These are phyloP conservation scores for Xestoiulus laeticollis DNA, from an alignment of 2,888 invertebrate species.

Conservation along the genomic window DNA sequence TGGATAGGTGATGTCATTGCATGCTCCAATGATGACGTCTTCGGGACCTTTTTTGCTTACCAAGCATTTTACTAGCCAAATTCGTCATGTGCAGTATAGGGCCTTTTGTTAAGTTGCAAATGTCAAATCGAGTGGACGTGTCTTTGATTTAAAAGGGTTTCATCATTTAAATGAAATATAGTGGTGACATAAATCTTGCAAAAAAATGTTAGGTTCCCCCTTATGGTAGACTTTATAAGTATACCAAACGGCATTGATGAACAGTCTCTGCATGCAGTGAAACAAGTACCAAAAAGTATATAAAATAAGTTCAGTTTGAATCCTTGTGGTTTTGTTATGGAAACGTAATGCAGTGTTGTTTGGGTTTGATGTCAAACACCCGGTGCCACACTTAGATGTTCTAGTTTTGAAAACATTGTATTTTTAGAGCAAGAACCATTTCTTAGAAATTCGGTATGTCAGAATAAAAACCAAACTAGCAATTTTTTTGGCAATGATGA, in stretches of 20 bases:
- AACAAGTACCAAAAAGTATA: too few relatives aligned
- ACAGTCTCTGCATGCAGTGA: too few relatives aligned
- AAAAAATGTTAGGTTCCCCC: too few relatives aligned
- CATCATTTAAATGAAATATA: too few relatives aligned
- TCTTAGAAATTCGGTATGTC: neutral
- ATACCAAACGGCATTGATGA: too few relatives aligned
- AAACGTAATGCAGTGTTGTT: neutral
- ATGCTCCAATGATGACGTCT: neutral
- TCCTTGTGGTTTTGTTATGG: neutral
- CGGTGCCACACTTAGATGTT: neutral
- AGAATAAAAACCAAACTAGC: too few relatives aligned
- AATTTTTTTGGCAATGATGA: too few relatives aligned
- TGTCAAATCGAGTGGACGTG: neutral
- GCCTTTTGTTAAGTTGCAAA: neutral
- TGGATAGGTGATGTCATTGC: neutral
- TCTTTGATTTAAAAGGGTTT: neutral
- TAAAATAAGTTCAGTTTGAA: neutral
- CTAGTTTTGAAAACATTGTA: neutral
- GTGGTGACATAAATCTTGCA: too few relatives aligned
- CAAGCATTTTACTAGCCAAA: neutral
- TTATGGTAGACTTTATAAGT: too few relatives aligned
- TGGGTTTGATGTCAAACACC: neutral
- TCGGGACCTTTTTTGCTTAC: neutral
- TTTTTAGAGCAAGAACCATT: neutral
- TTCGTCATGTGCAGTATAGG: neutral